phyloP scores from a whole-genome alignment of 2,888 invertebrate genomes.

The Philaethria dido region DNA sequence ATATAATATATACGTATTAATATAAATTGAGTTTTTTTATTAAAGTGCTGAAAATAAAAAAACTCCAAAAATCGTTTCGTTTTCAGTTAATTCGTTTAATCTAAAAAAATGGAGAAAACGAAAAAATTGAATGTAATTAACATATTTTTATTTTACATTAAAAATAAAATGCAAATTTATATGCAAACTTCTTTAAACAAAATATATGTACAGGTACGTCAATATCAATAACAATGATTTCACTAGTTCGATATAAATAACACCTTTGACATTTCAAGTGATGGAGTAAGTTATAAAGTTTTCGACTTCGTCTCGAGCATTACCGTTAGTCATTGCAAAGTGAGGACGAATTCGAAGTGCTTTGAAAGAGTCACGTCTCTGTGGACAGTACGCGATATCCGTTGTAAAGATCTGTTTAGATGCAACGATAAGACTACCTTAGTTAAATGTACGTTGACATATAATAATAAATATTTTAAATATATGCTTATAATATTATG shows the following conservation, averaged over 20 bases:
- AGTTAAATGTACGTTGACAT: not conserved
- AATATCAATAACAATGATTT: not conserved
- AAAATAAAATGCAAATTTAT: no score
- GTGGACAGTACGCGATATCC: constrained; percentile 38
- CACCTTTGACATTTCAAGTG: constrained; percentile 12
- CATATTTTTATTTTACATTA: no score
- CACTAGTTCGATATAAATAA: not conserved
- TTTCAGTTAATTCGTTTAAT: no score
- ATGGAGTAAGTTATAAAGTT: constrained; percentile 34
- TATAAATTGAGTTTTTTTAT: no score
- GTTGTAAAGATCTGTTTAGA: constrained; percentile 34
- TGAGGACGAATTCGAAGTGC: constrained; percentile 45
- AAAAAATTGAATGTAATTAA: no score
- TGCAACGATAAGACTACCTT: not conserved
- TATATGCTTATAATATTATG: not conserved
- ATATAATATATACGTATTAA: no score
- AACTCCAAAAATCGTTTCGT: no score
- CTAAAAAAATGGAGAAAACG: no score
- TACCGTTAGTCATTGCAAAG: constrained; percentile 55
- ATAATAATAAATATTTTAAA: not conserved
- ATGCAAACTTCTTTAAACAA: not conserved
- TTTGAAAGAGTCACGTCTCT: constrained; percentile 42
- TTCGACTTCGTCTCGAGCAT: constrained; percentile 49
- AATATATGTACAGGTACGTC: not conserved
- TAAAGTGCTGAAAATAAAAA: no score